These are phyloP conservation scores for Drosophila serrata DNA, from an alignment of 1,140 invertebrate species.

Conservation along the genomic window DNA sequence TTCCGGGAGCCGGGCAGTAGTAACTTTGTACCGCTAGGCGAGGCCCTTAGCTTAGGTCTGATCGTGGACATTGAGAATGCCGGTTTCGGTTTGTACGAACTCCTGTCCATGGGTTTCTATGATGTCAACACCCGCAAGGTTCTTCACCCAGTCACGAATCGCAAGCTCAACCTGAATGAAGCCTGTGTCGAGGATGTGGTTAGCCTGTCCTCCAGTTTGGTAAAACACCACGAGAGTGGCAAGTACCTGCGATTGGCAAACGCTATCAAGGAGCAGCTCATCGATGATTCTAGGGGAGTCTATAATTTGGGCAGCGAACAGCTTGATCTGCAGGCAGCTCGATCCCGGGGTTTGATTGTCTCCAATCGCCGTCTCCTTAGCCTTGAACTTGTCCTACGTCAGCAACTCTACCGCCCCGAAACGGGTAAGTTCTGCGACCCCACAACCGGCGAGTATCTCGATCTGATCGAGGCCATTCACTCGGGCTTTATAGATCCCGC, in stretches of 20 bases:
- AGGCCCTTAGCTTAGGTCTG: constrained; percentile 91
- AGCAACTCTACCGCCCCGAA: constrained; percentile 91
- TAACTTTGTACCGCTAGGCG: constrained; percentile 88
- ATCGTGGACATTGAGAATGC: constrained; percentile 94
- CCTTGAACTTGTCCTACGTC: constrained; percentile 92
- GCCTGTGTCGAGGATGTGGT: constrained; percentile 93
- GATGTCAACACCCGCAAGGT: constrained; percentile 90
- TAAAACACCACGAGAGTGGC: constrained; percentile 90
- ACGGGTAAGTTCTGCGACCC: constrained; percentile 93
- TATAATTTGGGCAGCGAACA: constrained; percentile 89
- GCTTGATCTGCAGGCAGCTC: constrained; percentile 90
- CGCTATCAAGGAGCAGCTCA: constrained; percentile 90
- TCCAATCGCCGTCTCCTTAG: constrained; percentile 89
- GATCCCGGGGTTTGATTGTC: constrained; percentile 90
- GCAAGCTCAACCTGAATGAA: constrained; percentile 91
- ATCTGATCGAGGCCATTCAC: constrained; percentile 90
- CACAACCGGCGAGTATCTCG: constrained; percentile 89
- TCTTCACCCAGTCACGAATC: constrained; percentile 92
- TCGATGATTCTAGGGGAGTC: constrained; percentile 90
- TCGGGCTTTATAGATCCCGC: constrained; percentile 91
- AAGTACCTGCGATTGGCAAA: constrained; percentile 91
- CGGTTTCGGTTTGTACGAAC: constrained; percentile 93
- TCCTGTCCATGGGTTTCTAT: constrained; percentile 93
- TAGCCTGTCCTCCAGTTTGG: constrained; percentile 91
- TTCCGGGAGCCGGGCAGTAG: constrained; percentile 91